These are phyloP conservation scores for Rhyacichthys aspro DNA, from an alignment of 2,797 vertebrate genomes.

Conservation along the genomic window DNA sequence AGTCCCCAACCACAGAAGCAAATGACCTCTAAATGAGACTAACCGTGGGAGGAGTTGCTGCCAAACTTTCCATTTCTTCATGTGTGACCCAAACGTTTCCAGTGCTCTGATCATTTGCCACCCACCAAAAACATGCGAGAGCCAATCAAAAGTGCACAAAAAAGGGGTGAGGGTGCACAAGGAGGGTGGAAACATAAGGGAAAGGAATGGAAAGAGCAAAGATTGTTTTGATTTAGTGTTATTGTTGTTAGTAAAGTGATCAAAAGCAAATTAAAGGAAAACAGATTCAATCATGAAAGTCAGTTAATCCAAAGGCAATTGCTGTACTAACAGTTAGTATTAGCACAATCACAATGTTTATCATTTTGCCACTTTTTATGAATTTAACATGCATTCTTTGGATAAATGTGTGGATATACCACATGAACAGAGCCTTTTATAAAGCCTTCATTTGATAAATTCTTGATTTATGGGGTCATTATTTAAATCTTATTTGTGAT, in stretches of 20 bases:
- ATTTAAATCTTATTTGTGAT: too few relatives aligned
- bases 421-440: too few relatives aligned
- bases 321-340: too few relatives aligned
- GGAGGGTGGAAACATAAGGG: conserved; percentile 50
- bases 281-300: conserved; percentile 28
- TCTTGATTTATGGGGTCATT: too few relatives aligned
- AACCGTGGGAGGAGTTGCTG: conserved; percentile 95
- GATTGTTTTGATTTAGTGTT: conserved; percentile 48
- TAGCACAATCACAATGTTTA: neutral
- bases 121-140: conserved; percentile 59
- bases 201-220: conserved; percentile 79
- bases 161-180: conserved; percentile 7
- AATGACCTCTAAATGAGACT: conserved; percentile 77
- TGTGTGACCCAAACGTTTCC: conserved; percentile 99
- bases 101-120: conserved; percentile 87
- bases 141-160: conserved; percentile 17
- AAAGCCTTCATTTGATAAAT: too few relatives aligned
- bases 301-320: conserved; percentile 29
- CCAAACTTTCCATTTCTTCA: conserved; percentile 98
- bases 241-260: conserved; percentile 35
- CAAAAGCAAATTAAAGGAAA: conserved; percentile 1
- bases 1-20: conserved; percentile 52
- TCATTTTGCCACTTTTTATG: neutral
- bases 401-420: too few relatives aligned
- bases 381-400: too few relatives aligned